Percentiles rank a stretch among this genome's conserved stretches.
phyloP scores from a whole-genome alignment of 2,113 vertebrate species.

The Onychostoma macrolepis region DNA sequence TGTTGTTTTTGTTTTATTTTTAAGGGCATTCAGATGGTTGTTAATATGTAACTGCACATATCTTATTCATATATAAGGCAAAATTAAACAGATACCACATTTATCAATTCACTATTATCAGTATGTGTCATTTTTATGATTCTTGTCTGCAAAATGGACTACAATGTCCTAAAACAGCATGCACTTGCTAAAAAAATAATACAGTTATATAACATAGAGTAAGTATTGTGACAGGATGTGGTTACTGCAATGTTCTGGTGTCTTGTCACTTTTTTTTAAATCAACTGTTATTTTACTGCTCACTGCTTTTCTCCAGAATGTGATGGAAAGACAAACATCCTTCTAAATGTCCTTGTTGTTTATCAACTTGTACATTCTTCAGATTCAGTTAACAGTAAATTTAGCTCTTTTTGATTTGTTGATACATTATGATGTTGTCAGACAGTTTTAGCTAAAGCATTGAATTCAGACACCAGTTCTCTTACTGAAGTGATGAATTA shows the following conservation, averaged over 20 bases:
- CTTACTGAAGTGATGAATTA: not conserved
- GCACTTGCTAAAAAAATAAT: constrained; percentile 23
- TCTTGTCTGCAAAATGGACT: not conserved
- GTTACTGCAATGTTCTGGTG: not conserved
- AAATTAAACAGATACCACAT: constrained; percentile 27
- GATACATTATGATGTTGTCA: not conserved
- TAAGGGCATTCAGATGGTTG: constrained; percentile 20
- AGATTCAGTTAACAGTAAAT: not conserved
- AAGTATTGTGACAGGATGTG: not conserved
- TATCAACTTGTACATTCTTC: not conserved
- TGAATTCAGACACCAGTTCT: constrained; percentile 2
- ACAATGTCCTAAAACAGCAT: constrained; percentile 10
- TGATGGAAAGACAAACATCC: not conserved
- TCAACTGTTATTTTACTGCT: not conserved
- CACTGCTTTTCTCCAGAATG: not conserved
- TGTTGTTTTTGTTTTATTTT: constrained; percentile 1
- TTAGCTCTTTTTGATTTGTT: not conserved
- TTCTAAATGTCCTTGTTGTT: not conserved
- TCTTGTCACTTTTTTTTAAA: not conserved
- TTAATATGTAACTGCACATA: constrained; percentile 11
- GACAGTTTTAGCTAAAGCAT: constrained; percentile 14
- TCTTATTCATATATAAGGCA: constrained; percentile 21
- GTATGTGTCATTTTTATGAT: not conserved
- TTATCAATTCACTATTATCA: not conserved
- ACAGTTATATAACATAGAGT: not conserved